Evolutionary conservation across 2,888 invertebrate species (phyloP).

Genomic region (Ophion slaviceki): DNA sequence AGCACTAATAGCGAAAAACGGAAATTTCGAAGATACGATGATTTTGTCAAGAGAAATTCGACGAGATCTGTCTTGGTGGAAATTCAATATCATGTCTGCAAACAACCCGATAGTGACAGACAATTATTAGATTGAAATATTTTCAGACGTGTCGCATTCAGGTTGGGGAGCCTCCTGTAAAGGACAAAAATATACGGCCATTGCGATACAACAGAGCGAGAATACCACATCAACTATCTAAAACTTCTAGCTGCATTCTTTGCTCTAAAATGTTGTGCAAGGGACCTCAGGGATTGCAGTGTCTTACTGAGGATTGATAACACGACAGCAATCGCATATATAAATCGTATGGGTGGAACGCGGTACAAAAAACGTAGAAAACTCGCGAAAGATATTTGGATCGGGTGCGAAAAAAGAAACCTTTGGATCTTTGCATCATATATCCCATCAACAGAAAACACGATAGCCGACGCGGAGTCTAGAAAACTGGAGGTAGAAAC

Average conservation of each 20-base stretch:
- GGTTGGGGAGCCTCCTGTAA: constrained; percentile 30
- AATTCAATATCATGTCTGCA: constrained; percentile 21
- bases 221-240: constrained; percentile 41
- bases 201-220: constrained; percentile 13
- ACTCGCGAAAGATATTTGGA: constrained; percentile 5
- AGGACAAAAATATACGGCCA: not conserved
- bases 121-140: constrained; percentile 25
- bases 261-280: constrained; percentile 16
- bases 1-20: too few relatives aligned
- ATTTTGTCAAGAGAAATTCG: constrained; percentile 13
- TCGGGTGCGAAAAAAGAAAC: constrained; percentile 4
- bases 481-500: not conserved
- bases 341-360: constrained; percentile 8
- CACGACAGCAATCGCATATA: constrained; percentile 18
- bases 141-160: constrained; percentile 22
- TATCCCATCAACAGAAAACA: not conserved
- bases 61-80: constrained; percentile 53
- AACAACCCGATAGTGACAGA: constrained; percentile 33
- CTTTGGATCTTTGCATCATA: constrained; percentile 4
- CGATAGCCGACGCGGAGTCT: not conserved
- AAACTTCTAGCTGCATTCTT: constrained; percentile 39
- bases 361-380: not conserved
- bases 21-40: constrained; percentile 20
- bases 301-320: constrained; percentile 15
- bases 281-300: not conserved